A percentile compares a stretch with the other conserved stretches of the same genome.
Conservation (phyloP, 1,140 invertebrate genomes). For the Drosophila parabipectinata region DNA sequence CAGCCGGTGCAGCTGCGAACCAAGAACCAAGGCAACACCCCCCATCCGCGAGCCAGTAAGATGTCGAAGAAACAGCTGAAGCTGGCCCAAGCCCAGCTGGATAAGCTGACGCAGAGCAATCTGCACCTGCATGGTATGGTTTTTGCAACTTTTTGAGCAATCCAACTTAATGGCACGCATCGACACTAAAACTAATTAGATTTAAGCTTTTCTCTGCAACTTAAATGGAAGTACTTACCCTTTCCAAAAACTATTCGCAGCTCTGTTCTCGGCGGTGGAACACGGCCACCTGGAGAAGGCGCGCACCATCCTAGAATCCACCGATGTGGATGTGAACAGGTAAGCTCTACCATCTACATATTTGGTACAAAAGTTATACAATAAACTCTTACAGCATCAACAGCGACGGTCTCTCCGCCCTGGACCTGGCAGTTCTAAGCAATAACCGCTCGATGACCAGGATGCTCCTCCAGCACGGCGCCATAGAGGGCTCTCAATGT, state of each 20-base stretch:
- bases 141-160: neutral
- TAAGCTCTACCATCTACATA: slow-evolving; percentile 78
- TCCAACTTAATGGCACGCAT: slow-evolving; percentile 25
- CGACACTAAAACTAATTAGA: neutral
- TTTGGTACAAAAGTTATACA: neutral
- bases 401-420: slow-evolving; percentile 92
- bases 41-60: slow-evolving; percentile 84
- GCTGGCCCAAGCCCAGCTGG: slow-evolving; percentile 87
- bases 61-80: slow-evolving; percentile 86
- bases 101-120: slow-evolving; percentile 92
- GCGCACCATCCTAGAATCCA: slow-evolving; percentile 94
- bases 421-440: slow-evolving; percentile 95
- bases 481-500: slow-evolving; percentile 95
- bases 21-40: slow-evolving; percentile 82
- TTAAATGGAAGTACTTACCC: neutral
- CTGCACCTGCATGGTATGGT: slow-evolving; percentile 94
- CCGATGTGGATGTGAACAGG: slow-evolving; percentile 96
- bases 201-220: neutral
- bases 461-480: slow-evolving; percentile 94
- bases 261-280: slow-evolving; percentile 95
- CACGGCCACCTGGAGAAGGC: slow-evolving; percentile 96
- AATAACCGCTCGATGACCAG: slow-evolving; percentile 94
- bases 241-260: slow-evolving; percentile 85
- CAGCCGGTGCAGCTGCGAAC: slow-evolving; percentile 58
- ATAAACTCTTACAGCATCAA: slow-evolving; percentile 88